Base-by-base conservation (phyloP, 2,888 invertebrate species). In the Anorthoa munda region DNA sequence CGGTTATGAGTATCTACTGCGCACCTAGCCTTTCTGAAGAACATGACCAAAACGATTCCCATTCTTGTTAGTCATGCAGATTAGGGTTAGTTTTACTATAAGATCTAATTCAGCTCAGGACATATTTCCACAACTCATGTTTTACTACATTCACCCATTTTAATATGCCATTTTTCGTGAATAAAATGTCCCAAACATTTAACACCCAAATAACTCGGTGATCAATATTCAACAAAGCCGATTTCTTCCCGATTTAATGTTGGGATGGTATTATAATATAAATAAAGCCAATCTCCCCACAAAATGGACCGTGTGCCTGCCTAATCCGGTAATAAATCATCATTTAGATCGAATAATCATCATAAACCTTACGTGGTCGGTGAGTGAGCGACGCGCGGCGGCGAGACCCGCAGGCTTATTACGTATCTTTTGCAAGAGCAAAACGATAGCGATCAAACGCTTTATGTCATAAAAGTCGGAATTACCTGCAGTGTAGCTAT, bases 321-420 rank as follows among this genome's bases (percentile, higher is more conserved):
- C 92, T 95, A 95, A 96, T 95, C 95, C 95, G 74, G 90, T 92
- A 94, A 96, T 96, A 96, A 95, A 96, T 96, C 96, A 96, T 95
- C 93, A 94, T 95, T 96, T 94, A 92, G 93, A 94, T 92, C 90
- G 93, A 94, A 95, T 95, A 95, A 95, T 96, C 94, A 95, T 94
- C 93, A 94, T 95, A 95, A 94, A 94, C 92, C 94, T 90, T 90
- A 89, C 90, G 87, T 85, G 84, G 81, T 74, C 81, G 88, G 88
- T 87, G 87, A 88, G 87, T 87, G 90, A 90, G 86, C 86, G 89
- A 39, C 39, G 82, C 74, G 88, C 82, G 17, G 84, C 79, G 81
- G 81, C 85, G 83, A 79, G 85, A 80, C 83, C 89, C 83, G n/a
- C n/a, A n/a, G n/a, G n/a, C n/a, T n/a, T n/a, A n/a, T n/a, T n/a